Evolutionary conservation across 2,113 vertebrate species (phyloP), one percentile per base, ranked within the genome.

Genomic region (Salminus brasiliensis): DNA sequence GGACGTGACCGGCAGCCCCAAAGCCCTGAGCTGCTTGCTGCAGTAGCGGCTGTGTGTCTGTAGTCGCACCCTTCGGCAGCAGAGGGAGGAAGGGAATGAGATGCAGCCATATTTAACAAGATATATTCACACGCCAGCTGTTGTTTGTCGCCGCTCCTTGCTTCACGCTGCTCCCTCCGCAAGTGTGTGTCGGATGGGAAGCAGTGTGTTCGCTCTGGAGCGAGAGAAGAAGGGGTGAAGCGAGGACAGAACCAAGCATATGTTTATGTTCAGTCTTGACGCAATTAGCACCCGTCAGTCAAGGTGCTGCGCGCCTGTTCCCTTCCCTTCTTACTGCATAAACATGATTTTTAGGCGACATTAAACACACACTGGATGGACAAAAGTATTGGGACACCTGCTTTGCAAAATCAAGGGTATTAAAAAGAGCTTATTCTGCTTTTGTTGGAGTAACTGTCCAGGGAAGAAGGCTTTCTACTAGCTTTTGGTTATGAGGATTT

Each of bases 101-200:
- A 68, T 69, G 65, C n/a, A 60, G 52, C 55, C 53, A 63, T 76
- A 63, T 79, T 79, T 83, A 79, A 87, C 73, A 81, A 83, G 81
- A 87, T 80, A 84, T 78, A 82, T 82, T 77, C 79, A 81, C 80
- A 78, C 72, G 27, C 70, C 76, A 80, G 79, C 79, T 85, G 79
- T 83, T 81, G 76, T 82, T 84, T 87, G 79, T 82, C 82, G 55
- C 71, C 41, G 53, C 63, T 41, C 69, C 76, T 80, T 72, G 75
- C 74, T 67, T 78, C 72, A 21, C 66, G 36, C 59, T 15, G 34
- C 39, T 74, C 65, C 74, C 71, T 66, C 45, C 36, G 68, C 57
- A 53, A 70, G 41, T 63, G 47, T 63, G 39, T 32, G 47, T 21
- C n/a, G 70, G 55, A 73, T 59, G 75, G 82, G 68, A 76, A 78